Base-by-base conservation (phyloP, 1,140 invertebrate species). In the Oncopeltus fasciatus region DNA sequence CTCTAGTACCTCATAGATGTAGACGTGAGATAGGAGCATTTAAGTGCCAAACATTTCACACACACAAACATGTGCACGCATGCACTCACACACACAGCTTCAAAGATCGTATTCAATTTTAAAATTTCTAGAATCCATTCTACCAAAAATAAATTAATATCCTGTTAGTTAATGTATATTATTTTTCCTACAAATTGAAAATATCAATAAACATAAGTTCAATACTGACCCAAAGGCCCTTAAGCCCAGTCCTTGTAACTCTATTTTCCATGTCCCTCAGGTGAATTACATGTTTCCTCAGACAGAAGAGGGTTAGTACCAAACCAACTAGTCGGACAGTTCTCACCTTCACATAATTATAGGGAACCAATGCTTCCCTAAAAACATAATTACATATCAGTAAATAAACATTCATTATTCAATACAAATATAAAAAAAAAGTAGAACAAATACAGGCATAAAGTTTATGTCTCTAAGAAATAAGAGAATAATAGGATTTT, bases 221-320 rank as follows among this genome's bases (percentile, higher is more conserved):
- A 31, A 59, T 64, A 70, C 74, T 76, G 74, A 83, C 81, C 91
- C 90, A 95, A 71, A 92, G 83, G 61, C 93, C 93, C 33, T 83
- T 85, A 64, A 95, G 80, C 0, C 92, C 93, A 56, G 92, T 93
- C 68, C 84, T 83, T 0, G 90, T 93, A 69, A 86, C 88, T 68
- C 87, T 82, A 18, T 84, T 83, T 72, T 95, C 88, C 57, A 95
- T 83, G 69, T 88, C 83, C 67, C 88, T 78, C 26, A 95, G 72
- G 74, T 87, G 83, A 21, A 81, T 77, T 0, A 96, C 72, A 76
- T 95, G 87, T 68, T 83, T 83, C 65, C 86, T 77, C 56, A 87
- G 78, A 28, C 82, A 81, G 70, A 89, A 95, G 11, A 90, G 74
- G 65, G 83, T 80, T 21, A 93, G 71, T 16, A 92, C 73, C 18